These are phyloP conservation scores for Ryuthela nishihirai DNA, from an alignment of 2,888 invertebrate species.

Conservation along the genomic window DNA sequence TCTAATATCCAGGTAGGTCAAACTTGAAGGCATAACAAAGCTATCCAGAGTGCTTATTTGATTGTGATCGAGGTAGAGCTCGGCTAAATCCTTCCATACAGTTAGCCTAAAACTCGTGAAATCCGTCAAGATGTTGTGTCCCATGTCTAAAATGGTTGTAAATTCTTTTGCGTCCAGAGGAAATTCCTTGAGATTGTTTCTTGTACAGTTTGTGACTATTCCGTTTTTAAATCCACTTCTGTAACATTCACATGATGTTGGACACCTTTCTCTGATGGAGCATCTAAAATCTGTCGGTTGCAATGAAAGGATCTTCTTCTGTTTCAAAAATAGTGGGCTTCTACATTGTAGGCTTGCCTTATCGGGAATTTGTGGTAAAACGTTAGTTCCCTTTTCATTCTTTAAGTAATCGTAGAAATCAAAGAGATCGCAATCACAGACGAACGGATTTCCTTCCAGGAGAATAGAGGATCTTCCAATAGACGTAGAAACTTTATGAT, in stretches of 20 bases:
- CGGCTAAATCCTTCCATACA: neutral
- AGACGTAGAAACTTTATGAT: too few relatives aligned
- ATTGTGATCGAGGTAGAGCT: neutral
- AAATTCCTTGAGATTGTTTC: neutral
- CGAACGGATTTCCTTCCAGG: neutral
- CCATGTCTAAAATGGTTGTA: neutral
- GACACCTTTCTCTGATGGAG: slow-evolving; percentile 2
- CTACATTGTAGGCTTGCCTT: neutral
- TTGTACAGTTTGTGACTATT: neutral
- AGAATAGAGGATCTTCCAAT: too few relatives aligned
- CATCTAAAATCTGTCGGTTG: neutral
- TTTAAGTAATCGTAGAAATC: slow-evolving; percentile 6
- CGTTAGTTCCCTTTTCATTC: neutral
- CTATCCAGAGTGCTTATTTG: neutral
- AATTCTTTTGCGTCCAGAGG: neutral
- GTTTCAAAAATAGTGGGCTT: neutral
- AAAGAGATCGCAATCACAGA: slow-evolving; percentile 14
- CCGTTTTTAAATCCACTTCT: neutral
- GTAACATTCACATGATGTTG: slow-evolving; percentile 3
- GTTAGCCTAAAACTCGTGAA: neutral
- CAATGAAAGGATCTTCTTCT: neutral
- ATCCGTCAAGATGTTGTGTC: neutral
- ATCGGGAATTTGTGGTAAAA: neutral
- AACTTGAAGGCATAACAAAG: neutral
- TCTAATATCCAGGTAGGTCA: neutral